Base-by-base conservation (phyloP, 1,140 invertebrate species). In the Ips typographus region DNA sequence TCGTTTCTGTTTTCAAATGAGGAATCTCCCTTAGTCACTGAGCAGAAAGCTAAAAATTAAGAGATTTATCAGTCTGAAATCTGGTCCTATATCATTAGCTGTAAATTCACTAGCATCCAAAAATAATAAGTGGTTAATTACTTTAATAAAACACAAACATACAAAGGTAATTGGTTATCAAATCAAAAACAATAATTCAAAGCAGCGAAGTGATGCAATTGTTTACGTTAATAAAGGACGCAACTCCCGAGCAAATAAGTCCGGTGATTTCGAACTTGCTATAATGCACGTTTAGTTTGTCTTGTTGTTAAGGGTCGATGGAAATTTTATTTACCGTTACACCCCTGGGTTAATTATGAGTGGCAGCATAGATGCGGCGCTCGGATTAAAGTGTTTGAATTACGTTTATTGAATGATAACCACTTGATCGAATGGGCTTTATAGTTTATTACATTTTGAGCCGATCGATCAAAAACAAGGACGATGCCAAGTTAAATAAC, bases 201-300 rank as follows among this genome's bases (percentile, higher is more conserved):
- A 61, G 59, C 59, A 61, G n/a, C 40, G 59, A 36, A 43, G 59
- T 39, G 59, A 61, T 61, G 37, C 49, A 22, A 40, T 61, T 61
- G 59, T 61, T 41, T 61, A 61, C 59, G 49, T 44, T 61, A 3
- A 49, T 44, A 61, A 47, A 61, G 43, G 43, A 43, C 36, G 39
- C 41, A 61, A 22, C 22, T 49, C 44, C 59, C 42, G 59, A 2
- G 22, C 40, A 47, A 61, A 61, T 38, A 61, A 61, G 49, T 42
- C 40, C 44, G n/a, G 4, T 61, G 38, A 61, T 61, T 61, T 61
- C 39, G 8, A 61, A 61, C 59, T 61, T 61, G 41, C 37, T 61
- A 61, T 61, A 61, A 61, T 49, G 40, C 59, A 61, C 59, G 59
- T 61, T 49, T 40, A 61, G 43, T 61, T 61, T 43, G 59, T 61